Evolutionary conservation across 1,140 invertebrate genomes (phyloP), one percentile per base, ranked within the genome.

Genomic region (Nomia melanderi): DNA sequence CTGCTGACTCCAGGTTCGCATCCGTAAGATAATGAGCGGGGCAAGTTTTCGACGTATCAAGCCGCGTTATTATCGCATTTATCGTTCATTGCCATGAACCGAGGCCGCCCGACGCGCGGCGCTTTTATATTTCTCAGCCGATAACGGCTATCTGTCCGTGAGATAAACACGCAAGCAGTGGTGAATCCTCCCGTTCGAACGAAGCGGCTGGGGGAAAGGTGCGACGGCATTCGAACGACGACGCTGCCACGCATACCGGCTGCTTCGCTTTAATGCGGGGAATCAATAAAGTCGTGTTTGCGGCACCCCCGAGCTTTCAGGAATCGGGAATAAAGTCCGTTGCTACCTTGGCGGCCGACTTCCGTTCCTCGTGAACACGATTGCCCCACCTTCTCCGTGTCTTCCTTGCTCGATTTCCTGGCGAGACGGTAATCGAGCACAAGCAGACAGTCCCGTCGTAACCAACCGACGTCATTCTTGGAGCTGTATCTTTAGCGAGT

Each of bases 191-290:
- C 6, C 11, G 20, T 20, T 44, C n/a, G 8, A 25, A 11, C 3
- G 9, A 31, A 27, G 9, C 0, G 17, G 0, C 2, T 17, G 14
- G 11, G n/a, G 11, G n/a, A 23, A 25, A 20, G 17, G 27, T 5
- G 20, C 31, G 17, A 12, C 12, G 4, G 9, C 1, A 36, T 25
- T 8, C 29, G 29, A 39, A 31, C n/a, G 17, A 67, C 23, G 59
- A 8, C n/a, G 41, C 14, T 1, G 27, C 20, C 9, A 20, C 17
- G 47, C 54, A 54, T 69, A 90, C 66, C 81, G 84, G 82, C 50
- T 59, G 90, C 70, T 91, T 89, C 90, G 84, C 89, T 91, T 91
- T 90, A 90, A 90, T 66, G 33, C 79, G 79, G 73, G 62, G 63
- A 91, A 91, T 91, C 89, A 88, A 91, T 91, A 90, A 81, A 81